Percentiles rank a stretch among this genome's conserved stretches.
These are phyloP conservation scores for Brachionus rotundiformis DNA, from an alignment of 1,140 invertebrate species.

Conservation along the genomic window DNA sequence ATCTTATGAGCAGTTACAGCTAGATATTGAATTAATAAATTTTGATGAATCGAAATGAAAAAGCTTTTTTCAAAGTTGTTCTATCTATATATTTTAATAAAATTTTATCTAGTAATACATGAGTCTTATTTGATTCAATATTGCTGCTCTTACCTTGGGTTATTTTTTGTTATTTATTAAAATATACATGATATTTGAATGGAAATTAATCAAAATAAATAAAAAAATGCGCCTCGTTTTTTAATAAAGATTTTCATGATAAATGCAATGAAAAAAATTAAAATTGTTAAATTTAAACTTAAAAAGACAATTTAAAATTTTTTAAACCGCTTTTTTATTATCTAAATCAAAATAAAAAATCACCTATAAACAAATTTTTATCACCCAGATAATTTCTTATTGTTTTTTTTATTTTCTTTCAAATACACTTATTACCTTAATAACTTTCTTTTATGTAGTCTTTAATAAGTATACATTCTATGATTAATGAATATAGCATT, in stretches of 20 bases:
- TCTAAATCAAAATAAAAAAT: too few relatives aligned
- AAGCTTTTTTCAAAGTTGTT: background rate
- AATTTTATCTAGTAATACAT: background rate
- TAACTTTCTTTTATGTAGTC: background rate
- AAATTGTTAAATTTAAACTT: too few relatives aligned
- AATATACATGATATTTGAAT: constrained; percentile 22
- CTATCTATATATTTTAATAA: too few relatives aligned
- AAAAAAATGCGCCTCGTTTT: background rate
- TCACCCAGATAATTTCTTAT: too few relatives aligned
- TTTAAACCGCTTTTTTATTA: too few relatives aligned
- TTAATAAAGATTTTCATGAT: background rate
- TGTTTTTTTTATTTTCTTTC: too few relatives aligned
- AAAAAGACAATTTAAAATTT: too few relatives aligned
- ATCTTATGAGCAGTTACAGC: background rate
- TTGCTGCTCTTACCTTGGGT: background rate
- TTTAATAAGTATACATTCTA: background rate
- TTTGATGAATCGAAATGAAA: background rate
- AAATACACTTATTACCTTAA: background rate
- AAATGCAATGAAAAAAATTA: too few relatives aligned
- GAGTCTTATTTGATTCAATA: background rate
- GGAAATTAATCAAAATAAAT: background rate
- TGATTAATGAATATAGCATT: background rate
- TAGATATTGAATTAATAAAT: background rate
- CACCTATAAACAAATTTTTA: too few relatives aligned
- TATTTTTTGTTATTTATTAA: constrained; percentile 6